Conservation (phyloP, 2,888 invertebrate species). For the Venusia cambrica region DNA sequence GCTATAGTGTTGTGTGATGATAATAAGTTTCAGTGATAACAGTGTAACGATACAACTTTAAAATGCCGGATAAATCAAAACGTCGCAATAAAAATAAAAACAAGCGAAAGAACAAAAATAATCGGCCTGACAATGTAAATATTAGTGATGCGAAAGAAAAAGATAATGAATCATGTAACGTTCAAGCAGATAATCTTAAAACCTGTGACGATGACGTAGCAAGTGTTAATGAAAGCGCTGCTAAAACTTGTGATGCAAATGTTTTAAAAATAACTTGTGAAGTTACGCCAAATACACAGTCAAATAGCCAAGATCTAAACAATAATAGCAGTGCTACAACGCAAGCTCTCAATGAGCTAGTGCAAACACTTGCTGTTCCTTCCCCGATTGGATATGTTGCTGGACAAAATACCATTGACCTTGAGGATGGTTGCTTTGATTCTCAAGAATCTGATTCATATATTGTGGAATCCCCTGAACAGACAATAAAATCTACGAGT, state of each 20-base stretch:
- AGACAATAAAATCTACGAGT: conserved; percentile 38
- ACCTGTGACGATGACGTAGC: conserved; percentile 1
- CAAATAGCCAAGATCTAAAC: conserved; percentile 43
- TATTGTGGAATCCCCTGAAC: conserved; percentile 70
- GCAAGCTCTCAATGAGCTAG: conserved; percentile 18
- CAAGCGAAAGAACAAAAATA: conserved; percentile 69
- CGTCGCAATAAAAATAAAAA: conserved; percentile 74
- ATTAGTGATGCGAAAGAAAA: conserved; percentile 41
- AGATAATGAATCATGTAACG: conserved; percentile 35
- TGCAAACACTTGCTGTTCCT: conserved; percentile 14
- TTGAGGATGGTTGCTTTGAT: conserved; percentile 11
- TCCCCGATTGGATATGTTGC: conserved; percentile 1
- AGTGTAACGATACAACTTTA: conserved; percentile 48
- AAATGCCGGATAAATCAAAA: conserved; percentile 70
- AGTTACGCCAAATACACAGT: background rate
- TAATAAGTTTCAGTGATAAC: conserved; percentile 65
- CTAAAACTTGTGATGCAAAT: conserved; percentile 9
- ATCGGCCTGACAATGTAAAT: conserved; percentile 44
- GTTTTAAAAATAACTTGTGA: conserved; percentile 6
- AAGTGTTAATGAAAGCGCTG: conserved; percentile 4
- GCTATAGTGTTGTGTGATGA: conserved; percentile 56
- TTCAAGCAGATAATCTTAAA: conserved; percentile 28
- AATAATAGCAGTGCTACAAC: conserved; percentile 40
- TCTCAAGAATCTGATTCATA: conserved; percentile 38
- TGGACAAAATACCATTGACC: conserved; percentile 6